Conservation (phyloP, 2,888 invertebrate genomes). For the Euproctis similis region DNA sequence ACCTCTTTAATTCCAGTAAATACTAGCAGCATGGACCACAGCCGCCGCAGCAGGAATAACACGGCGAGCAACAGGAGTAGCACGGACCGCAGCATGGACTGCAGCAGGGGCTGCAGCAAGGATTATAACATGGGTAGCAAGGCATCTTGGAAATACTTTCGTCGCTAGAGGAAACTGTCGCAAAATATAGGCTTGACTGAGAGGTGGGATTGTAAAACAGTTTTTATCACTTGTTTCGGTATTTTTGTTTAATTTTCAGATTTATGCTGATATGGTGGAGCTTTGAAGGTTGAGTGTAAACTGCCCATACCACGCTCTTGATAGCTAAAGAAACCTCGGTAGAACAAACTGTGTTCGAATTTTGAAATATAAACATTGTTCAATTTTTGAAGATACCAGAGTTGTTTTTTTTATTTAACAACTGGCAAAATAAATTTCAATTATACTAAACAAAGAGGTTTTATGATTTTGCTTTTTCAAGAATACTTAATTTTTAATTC, state of each 20-base stretch:
- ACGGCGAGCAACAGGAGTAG: conserved; percentile 3
- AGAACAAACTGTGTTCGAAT: conserved; percentile 9
- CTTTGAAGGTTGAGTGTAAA: conserved; percentile 37
- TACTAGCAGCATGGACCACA: conserved; percentile 1
- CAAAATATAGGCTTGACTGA: neutral
- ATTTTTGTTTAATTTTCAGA: conserved; percentile 22
- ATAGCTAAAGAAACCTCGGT: conserved; percentile 24
- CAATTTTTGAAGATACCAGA: too few relatives aligned
- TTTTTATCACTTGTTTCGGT: conserved; percentile 15
- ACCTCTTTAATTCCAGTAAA: too few relatives aligned
- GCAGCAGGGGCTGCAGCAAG: conserved; percentile 5
- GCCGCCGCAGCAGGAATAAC: conserved; percentile 1
- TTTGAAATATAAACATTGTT: neutral
- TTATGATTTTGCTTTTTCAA: too few relatives aligned
- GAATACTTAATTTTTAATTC: too few relatives aligned
- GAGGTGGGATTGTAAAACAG: conserved; percentile 1
- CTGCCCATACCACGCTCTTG: conserved; percentile 11
- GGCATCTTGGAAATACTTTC: neutral
- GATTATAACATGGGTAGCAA: conserved; percentile 3
- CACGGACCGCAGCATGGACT: conserved; percentile 6
- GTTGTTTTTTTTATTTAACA: too few relatives aligned
- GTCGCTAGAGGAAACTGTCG: neutral
- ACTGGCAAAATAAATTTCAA: too few relatives aligned
- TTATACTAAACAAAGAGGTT: too few relatives aligned
- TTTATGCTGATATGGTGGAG: conserved; percentile 31